phyloP scores from a whole-genome alignment of 2,888 invertebrate genomes.

The Stenurella melanura region DNA sequence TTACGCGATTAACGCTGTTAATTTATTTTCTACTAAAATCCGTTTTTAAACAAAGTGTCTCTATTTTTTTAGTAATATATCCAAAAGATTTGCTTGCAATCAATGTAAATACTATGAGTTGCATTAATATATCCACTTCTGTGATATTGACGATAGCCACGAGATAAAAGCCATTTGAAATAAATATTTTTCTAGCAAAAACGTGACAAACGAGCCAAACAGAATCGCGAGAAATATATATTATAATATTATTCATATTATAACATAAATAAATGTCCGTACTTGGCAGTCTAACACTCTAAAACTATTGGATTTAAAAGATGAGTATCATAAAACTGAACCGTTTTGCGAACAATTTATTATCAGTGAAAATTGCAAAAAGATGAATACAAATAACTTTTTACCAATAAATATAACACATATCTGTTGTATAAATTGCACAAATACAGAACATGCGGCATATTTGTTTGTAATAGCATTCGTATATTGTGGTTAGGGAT shows the following conservation, averaged over 20 bases:
- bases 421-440: background rate
- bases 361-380: background rate
- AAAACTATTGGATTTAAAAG: background rate
- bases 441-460: background rate
- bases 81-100: background rate
- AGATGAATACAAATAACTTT: background rate
- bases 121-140: background rate
- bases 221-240: background rate
- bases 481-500: too few species aligned
- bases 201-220: background rate
- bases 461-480: too few species aligned
- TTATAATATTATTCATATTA: background rate
- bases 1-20: too few species aligned
- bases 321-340: background rate
- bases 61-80: background rate
- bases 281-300: background rate
- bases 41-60: background rate
- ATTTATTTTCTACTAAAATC: too few species aligned
- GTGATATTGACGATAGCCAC: background rate
- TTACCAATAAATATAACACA: background rate
- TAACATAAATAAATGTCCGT: background rate
- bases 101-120: background rate
- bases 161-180: background rate
- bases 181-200: background rate
- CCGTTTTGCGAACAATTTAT: background rate